Evolutionary conservation across 2,888 invertebrate species (phyloP).

Genomic region (Amphipyra tragopoginis): DNA sequence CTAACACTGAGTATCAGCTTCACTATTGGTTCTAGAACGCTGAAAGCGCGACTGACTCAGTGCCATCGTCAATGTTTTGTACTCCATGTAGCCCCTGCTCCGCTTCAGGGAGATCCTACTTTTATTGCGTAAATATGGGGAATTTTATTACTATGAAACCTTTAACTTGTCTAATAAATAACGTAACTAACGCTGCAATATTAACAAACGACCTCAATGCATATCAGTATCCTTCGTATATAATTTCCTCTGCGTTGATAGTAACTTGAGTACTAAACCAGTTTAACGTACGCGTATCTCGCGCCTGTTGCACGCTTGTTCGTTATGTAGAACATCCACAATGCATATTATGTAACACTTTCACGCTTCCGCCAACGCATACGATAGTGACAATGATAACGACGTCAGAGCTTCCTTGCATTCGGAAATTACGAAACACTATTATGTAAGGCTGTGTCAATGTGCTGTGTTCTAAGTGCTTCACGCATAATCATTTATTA

Average conservation of each 20-base stretch:
- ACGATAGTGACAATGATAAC: slow-evolving; percentile 47
- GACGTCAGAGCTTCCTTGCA: slow-evolving; percentile 46
- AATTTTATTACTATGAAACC: slow-evolving; percentile 60
- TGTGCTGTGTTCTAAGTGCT: slow-evolving; percentile 41
- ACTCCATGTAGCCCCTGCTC: slow-evolving; percentile 83
- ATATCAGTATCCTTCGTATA: slow-evolving; percentile 19
- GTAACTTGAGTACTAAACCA: slow-evolving; percentile 40
- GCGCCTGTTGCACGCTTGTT: slow-evolving; percentile 47
- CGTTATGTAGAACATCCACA: slow-evolving; percentile 28
- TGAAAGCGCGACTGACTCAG: slow-evolving; percentile 77
- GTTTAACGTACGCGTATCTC: slow-evolving; percentile 37
- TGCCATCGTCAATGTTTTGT: slow-evolving; percentile 86
- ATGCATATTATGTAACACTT: slow-evolving; percentile 37
- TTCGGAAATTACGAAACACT: slow-evolving; percentile 34
- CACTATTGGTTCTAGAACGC: slow-evolving; percentile 80
- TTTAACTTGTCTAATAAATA: slow-evolving; percentile 42
- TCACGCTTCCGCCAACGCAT: slow-evolving; percentile 47
- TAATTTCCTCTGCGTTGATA: slow-evolving; percentile 27
- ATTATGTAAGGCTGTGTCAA: slow-evolving; percentile 33
- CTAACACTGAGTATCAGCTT: slow-evolving; percentile 67
- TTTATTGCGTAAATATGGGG: slow-evolving; percentile 88
- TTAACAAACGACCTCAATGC: slow-evolving; percentile 36
- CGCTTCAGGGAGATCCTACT: slow-evolving; percentile 79
- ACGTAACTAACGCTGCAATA: slow-evolving; percentile 41
- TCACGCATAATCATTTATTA: slow-evolving; percentile 25